phyloP scores from a whole-genome alignment of 2,113 vertebrate species.

The Lepisosteus oculatus region DNA sequence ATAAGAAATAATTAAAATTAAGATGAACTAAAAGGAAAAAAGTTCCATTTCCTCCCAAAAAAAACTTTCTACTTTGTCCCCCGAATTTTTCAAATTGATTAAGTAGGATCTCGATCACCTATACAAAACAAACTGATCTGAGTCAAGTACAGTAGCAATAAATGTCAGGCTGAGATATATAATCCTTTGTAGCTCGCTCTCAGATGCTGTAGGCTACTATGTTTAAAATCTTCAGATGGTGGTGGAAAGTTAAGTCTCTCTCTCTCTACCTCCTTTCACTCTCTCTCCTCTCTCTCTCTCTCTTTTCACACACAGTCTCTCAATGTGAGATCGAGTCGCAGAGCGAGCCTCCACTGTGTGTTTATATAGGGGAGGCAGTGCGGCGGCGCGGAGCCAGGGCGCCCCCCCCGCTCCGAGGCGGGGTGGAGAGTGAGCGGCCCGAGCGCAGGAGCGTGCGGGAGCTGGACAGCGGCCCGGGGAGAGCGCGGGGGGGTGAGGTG shows the following conservation, averaged over 20 bases:
- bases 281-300: slow-evolving; percentile 15
- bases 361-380: slow-evolving; percentile 88
- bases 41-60: not conserved
- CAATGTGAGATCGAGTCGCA: slow-evolving; percentile 66
- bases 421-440: slow-evolving; percentile 49
- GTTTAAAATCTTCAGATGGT: slow-evolving; percentile 37
- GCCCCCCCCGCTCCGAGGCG: slow-evolving; percentile 52
- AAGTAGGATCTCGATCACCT: slow-evolving; percentile 17
- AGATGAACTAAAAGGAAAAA: too few relatives aligned
- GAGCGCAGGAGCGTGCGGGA: slow-evolving; percentile 64
- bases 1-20: too few relatives aligned
- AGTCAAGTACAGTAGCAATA: slow-evolving; percentile 27
- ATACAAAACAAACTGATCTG: slow-evolving; percentile 21
- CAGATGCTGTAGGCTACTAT: slow-evolving; percentile 39
- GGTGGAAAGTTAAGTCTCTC: slow-evolving; percentile 19
- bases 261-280: slow-evolving; percentile 39
- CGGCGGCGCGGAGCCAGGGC: slow-evolving; percentile 61
- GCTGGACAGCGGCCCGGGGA: slow-evolving; percentile 48
- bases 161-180: slow-evolving; percentile 24
- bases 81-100: not conserved
- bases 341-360: slow-evolving; percentile 77
- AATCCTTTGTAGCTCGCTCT: slow-evolving; percentile 38
- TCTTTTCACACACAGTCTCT: slow-evolving; percentile 57
- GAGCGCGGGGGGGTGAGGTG: slow-evolving; percentile 24
- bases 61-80: slow-evolving; percentile 4